phyloP scores from a whole-genome alignment of 1,140 invertebrate genomes.

The Macrotrachela quadricornifera region DNA sequence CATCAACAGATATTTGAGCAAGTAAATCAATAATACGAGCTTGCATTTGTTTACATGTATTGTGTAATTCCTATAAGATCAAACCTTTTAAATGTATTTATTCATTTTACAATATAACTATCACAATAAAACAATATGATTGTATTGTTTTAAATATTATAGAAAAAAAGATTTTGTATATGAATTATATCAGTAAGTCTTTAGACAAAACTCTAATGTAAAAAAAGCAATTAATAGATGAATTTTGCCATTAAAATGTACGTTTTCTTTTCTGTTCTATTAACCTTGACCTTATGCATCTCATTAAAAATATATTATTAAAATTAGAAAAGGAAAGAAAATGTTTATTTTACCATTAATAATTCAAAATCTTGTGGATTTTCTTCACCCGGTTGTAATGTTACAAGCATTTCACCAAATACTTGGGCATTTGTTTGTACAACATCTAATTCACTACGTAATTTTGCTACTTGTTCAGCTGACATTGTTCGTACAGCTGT shows the following conservation, averaged over 20 bases:
- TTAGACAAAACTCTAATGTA: too few species aligned
- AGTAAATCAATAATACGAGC: constrained; percentile 71
- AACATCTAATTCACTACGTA: constrained; percentile 68
- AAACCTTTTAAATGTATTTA: not conserved
- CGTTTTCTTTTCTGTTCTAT: too few species aligned
- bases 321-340: too few species aligned
- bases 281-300: too few species aligned
- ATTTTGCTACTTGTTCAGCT: constrained; percentile 62
- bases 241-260: too few species aligned
- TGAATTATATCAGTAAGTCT: constrained; percentile 39
- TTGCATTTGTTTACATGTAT: constrained; percentile 75
- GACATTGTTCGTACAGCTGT: constrained; percentile 28
- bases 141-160: too few species aligned
- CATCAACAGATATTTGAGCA: constrained; percentile 63
- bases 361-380: constrained; percentile 26
- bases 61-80: constrained; percentile 48
- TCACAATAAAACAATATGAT: not conserved
- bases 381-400: constrained; percentile 51
- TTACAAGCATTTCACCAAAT: constrained; percentile 74
- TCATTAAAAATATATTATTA: too few species aligned
- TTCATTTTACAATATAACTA: not conserved
- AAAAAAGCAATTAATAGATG: too few species aligned
- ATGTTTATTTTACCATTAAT: too few species aligned
- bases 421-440: constrained; percentile 81
- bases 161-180: not conserved